Evolutionary conservation across 2,888 invertebrate species (phyloP), one percentile per base, ranked within the genome.

Genomic region (Synanthedon tipuliformis): DNA sequence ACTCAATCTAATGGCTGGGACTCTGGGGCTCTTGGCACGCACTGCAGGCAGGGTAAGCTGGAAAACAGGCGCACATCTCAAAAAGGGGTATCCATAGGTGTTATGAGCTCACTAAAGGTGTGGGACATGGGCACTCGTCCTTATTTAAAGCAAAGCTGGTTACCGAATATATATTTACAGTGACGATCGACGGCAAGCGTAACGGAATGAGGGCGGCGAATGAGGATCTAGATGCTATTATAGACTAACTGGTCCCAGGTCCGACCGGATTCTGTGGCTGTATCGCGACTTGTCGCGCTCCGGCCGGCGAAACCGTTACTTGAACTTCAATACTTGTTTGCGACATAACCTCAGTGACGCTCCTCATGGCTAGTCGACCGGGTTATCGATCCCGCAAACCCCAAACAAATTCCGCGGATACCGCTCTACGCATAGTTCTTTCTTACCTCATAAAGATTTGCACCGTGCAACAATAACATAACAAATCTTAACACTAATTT

Each of bases 41-140:
- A 86, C 87, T 83, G 87, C 88, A 86, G 88, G 87, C 88, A 86
- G 85, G 88, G 88, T 87, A 88, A 88, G 88, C 88, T 88, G 88
- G 87, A 88, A 86, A 87, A 88, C 80, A 87, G 85, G 86, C 80
- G 84, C 79, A 85, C 80, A 79, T 85, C 84, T 85, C 86, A 85
- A 80, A 34, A 80, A 84, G 85, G 85, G 77, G 75, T 70, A 73
- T 82, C 79, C 76, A 75, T 65, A 83, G 85, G 85, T 81, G 66
- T 73, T 75, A 18, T 16, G 83, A 86, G 84, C 85, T 73, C 69
- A 69, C 85, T 86, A 86, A 75, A 81, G 86, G 83, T 82, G 59
- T 63, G 85, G 81, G 66, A 61, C 69, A 73, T 76, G 78, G 76
- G 76, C 75, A 70, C 76, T 73, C 66, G 72, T 66, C 63, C 71